phyloP scores from a whole-genome alignment of 2,113 vertebrate species.

The Dryoscopus gambensis region DNA sequence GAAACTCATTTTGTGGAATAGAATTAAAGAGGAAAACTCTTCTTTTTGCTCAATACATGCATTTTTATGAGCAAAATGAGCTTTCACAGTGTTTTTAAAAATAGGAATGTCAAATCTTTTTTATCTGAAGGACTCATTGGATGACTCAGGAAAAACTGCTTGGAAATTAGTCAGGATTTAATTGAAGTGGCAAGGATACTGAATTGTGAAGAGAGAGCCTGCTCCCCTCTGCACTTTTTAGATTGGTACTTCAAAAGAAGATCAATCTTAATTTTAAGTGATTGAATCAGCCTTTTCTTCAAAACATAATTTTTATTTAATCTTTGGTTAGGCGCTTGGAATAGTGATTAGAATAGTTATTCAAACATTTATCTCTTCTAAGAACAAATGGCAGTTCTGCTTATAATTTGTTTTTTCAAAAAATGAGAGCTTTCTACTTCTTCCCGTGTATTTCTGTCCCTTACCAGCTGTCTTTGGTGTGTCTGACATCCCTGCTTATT shows the following conservation, averaged over 20 bases:
- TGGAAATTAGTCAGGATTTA: slow-evolving; percentile 34
- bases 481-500: not conserved
- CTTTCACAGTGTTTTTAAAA: not conserved
- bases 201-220: not conserved
- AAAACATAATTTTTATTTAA: not conserved
- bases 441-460: not conserved
- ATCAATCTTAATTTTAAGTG: not conserved
- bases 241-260: not conserved
- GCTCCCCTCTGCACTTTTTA: not conserved
- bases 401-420: not conserved
- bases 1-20: not conserved
- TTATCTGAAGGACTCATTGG: not conserved
- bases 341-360: not conserved
- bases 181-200: not conserved
- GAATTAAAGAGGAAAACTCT: not conserved
- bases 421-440: not conserved
- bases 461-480: not conserved
- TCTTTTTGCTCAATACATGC: not conserved
- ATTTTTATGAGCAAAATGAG: slow-evolving; percentile 35
- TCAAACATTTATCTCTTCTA: not conserved
- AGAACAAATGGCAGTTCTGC: not conserved
- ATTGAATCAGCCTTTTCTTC: slow-evolving; percentile 5
- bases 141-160: slow-evolving; percentile 37
- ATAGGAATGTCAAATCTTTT: not conserved
- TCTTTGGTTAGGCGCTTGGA: not conserved